Evolutionary conservation across 2,797 vertebrate genomes (phyloP).

Genomic region (Salarias fasciatus): DNA sequence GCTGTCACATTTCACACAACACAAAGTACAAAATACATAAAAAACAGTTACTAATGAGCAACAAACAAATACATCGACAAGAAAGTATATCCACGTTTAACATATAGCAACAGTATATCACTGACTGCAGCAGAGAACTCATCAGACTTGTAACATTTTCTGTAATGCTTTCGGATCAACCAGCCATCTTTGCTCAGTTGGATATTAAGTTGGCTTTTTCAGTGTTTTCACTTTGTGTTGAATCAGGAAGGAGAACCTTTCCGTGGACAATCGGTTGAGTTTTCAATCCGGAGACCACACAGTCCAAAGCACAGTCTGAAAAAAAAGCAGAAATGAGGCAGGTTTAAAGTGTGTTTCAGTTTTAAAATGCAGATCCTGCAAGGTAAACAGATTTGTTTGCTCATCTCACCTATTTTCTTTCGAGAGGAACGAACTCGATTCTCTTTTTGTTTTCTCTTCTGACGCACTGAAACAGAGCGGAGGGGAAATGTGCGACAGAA

Average conservation of each 20-base stretch:
- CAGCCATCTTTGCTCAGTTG: slow-evolving; percentile 8
- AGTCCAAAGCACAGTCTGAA: slow-evolving; percentile 39
- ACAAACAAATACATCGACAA: no score
- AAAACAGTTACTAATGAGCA: not conserved
- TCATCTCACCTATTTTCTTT: slow-evolving; percentile 56
- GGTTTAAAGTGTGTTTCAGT: not conserved
- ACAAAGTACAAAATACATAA: slow-evolving; percentile 17
- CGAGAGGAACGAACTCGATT: not conserved
- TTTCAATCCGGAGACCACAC: slow-evolving; percentile 21
- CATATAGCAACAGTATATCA: not conserved
- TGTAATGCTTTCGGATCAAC: not conserved
- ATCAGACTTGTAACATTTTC: no score
- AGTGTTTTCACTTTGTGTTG: slow-evolving; percentile 25
- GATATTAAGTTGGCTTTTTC: slow-evolving; percentile 65
- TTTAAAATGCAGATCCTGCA: not conserved
- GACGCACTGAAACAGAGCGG: slow-evolving; percentile 55
- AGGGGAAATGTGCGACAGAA: slow-evolving; percentile 21
- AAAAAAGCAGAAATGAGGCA: not conserved
- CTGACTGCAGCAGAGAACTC: slow-evolving; percentile 42
- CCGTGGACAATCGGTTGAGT: not conserved
- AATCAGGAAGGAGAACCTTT: slow-evolving; percentile 32
- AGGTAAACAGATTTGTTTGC: not conserved
- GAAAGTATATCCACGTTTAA: not conserved
- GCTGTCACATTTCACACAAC: not conserved
- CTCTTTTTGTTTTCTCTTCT: slow-evolving; percentile 41